These are phyloP conservation scores for Vollenhovia emeryi DNA, from an alignment of 1,140 invertebrate species.

Conservation along the genomic window DNA sequence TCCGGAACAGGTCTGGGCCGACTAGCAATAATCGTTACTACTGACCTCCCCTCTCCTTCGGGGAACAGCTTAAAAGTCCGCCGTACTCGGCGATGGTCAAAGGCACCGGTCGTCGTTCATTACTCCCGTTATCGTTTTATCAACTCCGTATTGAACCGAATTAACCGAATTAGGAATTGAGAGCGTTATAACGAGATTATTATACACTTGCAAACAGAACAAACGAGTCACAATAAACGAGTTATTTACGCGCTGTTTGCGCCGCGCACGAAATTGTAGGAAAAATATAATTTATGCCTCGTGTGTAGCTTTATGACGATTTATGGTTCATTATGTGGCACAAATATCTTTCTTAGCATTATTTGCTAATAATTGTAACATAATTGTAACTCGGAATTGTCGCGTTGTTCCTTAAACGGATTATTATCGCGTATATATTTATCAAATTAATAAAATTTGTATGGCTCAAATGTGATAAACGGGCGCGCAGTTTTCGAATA, in stretches of 20 bases:
- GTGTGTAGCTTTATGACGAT: not conserved
- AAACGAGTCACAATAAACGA: conserved; percentile 16
- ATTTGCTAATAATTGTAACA: not conserved
- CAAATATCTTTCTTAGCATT: not conserved
- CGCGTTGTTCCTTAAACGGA: not conserved
- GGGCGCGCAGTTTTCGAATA: no score
- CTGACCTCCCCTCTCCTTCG: conserved; percentile 69
- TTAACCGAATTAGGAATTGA: conserved; percentile 19
- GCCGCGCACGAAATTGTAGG: not conserved
- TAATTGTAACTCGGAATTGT: not conserved
- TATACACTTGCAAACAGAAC: not conserved
- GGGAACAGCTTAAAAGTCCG: conserved; percentile 76
- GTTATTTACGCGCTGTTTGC: not conserved
- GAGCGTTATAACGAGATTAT: conserved; percentile 17
- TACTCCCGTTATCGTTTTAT: conserved; percentile 24
- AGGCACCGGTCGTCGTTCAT: not conserved
- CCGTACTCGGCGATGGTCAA: conserved; percentile 2
- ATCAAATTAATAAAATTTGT: no score
- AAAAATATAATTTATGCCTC: not conserved
- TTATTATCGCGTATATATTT: no score
- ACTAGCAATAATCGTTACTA: conserved; percentile 79
- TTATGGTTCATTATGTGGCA: not conserved
- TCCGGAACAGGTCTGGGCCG: conserved; percentile 65
- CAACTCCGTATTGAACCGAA: conserved; percentile 12
- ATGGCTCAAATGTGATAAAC: no score